Evolutionary conservation across 64 coral and sea anemone species (phyloP).

Genomic region (Montipora capricornis): DNA sequence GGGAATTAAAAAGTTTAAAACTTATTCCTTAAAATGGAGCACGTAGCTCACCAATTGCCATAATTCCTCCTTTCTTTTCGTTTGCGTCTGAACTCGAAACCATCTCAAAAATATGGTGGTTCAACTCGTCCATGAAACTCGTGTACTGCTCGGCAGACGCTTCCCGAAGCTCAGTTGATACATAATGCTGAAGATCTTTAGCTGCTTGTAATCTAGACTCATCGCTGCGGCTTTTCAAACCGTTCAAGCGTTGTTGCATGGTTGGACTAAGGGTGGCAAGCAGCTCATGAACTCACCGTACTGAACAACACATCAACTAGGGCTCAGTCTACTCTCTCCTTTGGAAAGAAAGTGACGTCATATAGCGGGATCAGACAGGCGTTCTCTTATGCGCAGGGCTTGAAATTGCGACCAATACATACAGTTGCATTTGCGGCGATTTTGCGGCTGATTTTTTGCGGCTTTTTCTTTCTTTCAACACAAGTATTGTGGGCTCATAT

Average conservation of each 20-base stretch:
- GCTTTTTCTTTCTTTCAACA: no score
- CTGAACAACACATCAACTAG: no score
- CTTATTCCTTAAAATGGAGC: background rate
- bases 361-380: no score
- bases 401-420: no score
- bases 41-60: slow-evolving; percentile 87
- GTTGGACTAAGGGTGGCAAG: background rate
- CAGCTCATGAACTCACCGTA: no score
- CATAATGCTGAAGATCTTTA: slow-evolving; percentile 93
- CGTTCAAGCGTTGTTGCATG: slow-evolving; percentile 78
- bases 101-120: slow-evolving; percentile 99
- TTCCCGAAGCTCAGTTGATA: slow-evolving; percentile 97
- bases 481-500: no score
- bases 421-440: no score
- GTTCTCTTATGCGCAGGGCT: no score
- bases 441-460: no score
- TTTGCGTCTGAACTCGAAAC: slow-evolving; percentile 96
- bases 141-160: slow-evolving; percentile 89
- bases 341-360: no score
- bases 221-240: slow-evolving; percentile 95
- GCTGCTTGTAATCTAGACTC: slow-evolving; percentile 88
- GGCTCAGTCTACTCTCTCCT: no score
- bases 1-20: no score
- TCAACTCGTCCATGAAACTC: slow-evolving; percentile 96
- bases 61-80: slow-evolving; percentile 98